These are phyloP conservation scores for Drosophila lacteicornis DNA, from an alignment of 1,140 invertebrate genomes.

Conservation along the genomic window DNA sequence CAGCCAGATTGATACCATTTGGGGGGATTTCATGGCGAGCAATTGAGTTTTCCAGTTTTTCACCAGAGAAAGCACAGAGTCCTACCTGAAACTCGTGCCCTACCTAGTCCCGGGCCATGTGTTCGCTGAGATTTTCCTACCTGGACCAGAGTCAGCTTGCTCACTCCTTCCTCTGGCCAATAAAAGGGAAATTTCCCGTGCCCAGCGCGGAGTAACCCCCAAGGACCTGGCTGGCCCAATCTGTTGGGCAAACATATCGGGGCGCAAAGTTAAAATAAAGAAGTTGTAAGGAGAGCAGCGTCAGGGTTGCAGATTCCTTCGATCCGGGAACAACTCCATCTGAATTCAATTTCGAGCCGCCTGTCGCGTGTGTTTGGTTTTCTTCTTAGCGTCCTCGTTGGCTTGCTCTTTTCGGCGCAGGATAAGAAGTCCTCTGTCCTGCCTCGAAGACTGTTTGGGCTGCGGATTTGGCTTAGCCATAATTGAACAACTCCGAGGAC, in stretches of 20 bases:
- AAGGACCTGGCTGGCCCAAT: slow-evolving; percentile 28
- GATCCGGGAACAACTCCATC: slow-evolving; percentile 46
- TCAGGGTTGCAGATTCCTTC: not conserved
- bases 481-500: slow-evolving; percentile 78
- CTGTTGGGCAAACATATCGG: slow-evolving; percentile 49
- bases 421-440: slow-evolving; percentile 2
- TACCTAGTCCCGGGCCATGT: slow-evolving; percentile 3
- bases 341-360: slow-evolving; percentile 69
- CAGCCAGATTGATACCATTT: slow-evolving; percentile 8
- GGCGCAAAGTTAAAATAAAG: slow-evolving; percentile 30
- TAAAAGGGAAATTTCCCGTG: slow-evolving; percentile 20
- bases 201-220: slow-evolving; percentile 18
- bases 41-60: slow-evolving; percentile 1
- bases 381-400: slow-evolving; percentile 55
- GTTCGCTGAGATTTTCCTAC: not conserved
- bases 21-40: not conserved
- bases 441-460: slow-evolving; percentile 62
- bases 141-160: not conserved
- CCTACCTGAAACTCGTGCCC: not conserved
- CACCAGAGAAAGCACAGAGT: no score
- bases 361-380: slow-evolving; percentile 75
- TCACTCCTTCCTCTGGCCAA: not conserved
- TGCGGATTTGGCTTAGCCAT: slow-evolving; percentile 80
- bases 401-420: slow-evolving; percentile 58
- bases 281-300: not conserved